phyloP scores from a whole-genome alignment of 2,797 vertebrate species.

The Hippopotamyrus pictus region DNA sequence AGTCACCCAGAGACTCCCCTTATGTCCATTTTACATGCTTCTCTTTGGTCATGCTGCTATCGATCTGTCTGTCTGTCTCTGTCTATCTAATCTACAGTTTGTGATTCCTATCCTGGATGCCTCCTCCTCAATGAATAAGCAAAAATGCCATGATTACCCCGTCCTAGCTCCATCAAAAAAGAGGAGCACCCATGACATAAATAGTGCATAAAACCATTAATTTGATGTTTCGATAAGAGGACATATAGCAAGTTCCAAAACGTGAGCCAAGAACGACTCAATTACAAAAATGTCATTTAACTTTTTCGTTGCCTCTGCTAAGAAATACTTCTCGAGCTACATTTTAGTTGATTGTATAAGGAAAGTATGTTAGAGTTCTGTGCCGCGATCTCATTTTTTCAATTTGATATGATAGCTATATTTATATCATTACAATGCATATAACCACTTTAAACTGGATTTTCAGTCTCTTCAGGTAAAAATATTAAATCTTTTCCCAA shows the following conservation, averaged over 20 bases:
- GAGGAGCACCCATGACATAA: too few species aligned
- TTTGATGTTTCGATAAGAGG: background rate
- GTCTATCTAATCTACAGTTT: background rate
- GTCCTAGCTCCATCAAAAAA: background rate
- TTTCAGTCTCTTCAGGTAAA: background rate
- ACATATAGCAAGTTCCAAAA: background rate
- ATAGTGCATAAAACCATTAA: background rate
- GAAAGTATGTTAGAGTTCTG: background rate
- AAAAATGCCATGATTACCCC: background rate
- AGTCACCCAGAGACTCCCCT: background rate
- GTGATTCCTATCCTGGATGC: background rate
- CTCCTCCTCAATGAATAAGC: background rate
- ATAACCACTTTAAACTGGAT: background rate
- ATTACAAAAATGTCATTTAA: background rate
- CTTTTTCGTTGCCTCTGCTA: background rate
- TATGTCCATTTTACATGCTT: background rate
- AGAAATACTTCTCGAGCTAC: background rate
- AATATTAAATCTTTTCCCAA: background rate
- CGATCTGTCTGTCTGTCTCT: background rate
- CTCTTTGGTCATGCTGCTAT: background rate
- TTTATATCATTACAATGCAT: background rate
- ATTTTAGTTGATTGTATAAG: background rate
- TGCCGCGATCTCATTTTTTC: background rate
- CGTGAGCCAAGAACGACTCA: background rate
- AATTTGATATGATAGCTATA: background rate